Conservation (phyloP, 2,113 vertebrate species). For the Sminthopsis crassicaudata region DNA sequence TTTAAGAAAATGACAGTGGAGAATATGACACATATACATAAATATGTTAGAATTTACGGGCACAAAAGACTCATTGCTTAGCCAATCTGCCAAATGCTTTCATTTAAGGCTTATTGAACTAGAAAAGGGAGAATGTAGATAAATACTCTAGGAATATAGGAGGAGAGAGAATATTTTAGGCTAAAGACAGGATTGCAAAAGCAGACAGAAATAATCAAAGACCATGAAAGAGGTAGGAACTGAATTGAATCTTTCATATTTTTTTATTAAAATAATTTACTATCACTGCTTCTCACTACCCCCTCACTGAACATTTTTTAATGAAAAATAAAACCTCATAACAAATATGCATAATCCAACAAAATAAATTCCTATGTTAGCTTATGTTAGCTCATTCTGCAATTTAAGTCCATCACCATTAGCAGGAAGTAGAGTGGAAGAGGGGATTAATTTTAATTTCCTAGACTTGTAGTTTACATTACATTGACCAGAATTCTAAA, state of each 20-base stretch:
- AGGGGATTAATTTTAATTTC: neutral
- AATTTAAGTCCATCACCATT: neutral
- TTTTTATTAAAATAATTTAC: neutral
- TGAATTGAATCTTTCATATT: neutral
- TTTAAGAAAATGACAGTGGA: neutral
- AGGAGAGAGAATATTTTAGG: neutral
- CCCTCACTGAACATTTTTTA: neutral
- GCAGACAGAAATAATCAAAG: neutral
- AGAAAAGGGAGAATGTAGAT: neutral
- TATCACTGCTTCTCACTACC: neutral
- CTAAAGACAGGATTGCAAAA: neutral
- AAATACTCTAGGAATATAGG: neutral
- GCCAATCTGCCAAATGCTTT: neutral
- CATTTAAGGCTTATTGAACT: neutral
- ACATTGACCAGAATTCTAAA: neutral
- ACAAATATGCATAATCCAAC: neutral
- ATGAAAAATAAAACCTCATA: neutral
- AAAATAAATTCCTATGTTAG: neutral
- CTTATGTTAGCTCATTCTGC: neutral
- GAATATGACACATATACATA: neutral
- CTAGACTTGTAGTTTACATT: neutral
- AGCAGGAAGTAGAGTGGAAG: neutral
- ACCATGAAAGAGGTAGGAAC: neutral
- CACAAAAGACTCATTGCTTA: neutral
- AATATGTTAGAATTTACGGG: neutral